Evolutionary conservation across 2,797 vertebrate species (phyloP), one percentile per base, ranked within the genome.

Genomic region (Cryptoblepharus egeriae): DNA sequence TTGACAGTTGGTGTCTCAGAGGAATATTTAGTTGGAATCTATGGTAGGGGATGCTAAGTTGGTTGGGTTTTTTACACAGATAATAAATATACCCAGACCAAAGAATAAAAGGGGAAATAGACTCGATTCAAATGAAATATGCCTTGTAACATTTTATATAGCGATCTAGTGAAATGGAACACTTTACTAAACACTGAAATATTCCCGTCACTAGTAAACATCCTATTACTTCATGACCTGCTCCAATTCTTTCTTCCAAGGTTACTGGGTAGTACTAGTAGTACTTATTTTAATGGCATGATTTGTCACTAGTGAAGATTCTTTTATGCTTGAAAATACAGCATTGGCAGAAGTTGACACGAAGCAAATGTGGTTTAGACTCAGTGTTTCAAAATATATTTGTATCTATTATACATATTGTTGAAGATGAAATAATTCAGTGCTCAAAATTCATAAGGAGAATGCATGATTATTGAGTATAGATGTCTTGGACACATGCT

Each of bases 401-500:
- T 79, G 39, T 42, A 42, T 42, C 4, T 42, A 42, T 42, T 42
- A 42, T 42, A 42, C 4, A 42, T 42, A 42, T 42, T 42, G 37
- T 76, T 49, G 22, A 35, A 57, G 20, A 26, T 79, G 52, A 52
- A 80, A 72, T 0, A 1, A 39, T 57, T 84, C 83, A 82, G 68
- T 75, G 69, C 71, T 75, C 60, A 32, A n/a, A 81, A 42, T 82
- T 79, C 67, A 67, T 4, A 61, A 63, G 32, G 52, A 73, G 75
- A 85, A 63, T 77, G 49, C 8, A 42, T 42, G 35, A n/a, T 77
- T 22, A 77, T 28, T 78, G 61, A 32, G 74, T 79, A 64, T 70
- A 32, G 0, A 0, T 3, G 4, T 5, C 2, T 4, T 1, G 18
- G 1, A 4, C 1, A 24, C 77, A 64, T 75, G 20, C 16, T 49